Percentiles rank a stretch among this genome's conserved stretches.
Conservation (phyloP, 2,888 invertebrate genomes). For the Blomia tropicalis region DNA sequence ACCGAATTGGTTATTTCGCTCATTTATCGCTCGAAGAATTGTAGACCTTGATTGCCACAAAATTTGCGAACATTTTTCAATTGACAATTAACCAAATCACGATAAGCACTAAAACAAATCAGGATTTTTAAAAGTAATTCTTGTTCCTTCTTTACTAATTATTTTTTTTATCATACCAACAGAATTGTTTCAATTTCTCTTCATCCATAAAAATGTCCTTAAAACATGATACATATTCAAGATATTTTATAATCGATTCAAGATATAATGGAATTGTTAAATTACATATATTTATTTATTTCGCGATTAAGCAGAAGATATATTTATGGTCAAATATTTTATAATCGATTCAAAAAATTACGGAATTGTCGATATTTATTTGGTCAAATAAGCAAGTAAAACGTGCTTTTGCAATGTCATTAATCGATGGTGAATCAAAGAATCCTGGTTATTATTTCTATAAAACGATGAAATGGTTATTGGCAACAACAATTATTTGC, state of each 20-base stretch:
- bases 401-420: too few relatives aligned
- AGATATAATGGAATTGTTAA: background rate
- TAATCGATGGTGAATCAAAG: too few relatives aligned
- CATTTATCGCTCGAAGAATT: constrained; percentile 15
- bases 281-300: too few relatives aligned
- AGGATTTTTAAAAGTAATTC: background rate
- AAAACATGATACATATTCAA: constrained; percentile 15
- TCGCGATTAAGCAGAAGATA: too few relatives aligned
- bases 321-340: too few relatives aligned
- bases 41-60: constrained; percentile 12
- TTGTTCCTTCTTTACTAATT: background rate
- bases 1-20: constrained; percentile 17
- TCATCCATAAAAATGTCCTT: constrained; percentile 18
- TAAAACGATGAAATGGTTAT: too few relatives aligned
- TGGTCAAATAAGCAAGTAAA: too few relatives aligned
- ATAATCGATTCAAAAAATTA: too few relatives aligned
- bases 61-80: constrained; percentile 8
- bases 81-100: constrained; percentile 18
- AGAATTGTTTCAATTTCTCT: constrained; percentile 26
- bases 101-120: constrained; percentile 13
- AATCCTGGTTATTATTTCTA: too few relatives aligned
- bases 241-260: background rate
- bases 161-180: constrained; percentile 24
- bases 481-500: too few relatives aligned
- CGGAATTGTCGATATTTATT: too few relatives aligned